These are phyloP conservation scores for Lonchura striata DNA, from an alignment of 2,113 vertebrate species.

Conservation along the genomic window DNA sequence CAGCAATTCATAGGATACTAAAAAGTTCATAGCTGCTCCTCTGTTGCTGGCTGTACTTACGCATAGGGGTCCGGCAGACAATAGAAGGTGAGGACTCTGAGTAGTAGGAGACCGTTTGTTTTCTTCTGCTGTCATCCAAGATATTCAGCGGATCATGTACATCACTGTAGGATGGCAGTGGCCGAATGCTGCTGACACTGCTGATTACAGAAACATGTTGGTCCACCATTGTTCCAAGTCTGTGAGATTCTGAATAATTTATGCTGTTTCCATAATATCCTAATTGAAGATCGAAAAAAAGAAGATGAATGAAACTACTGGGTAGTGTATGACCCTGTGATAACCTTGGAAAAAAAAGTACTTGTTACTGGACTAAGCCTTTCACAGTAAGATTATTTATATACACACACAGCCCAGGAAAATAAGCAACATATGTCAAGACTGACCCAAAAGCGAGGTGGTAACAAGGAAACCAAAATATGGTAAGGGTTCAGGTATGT, in stretches of 20 bases:
- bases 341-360: not conserved
- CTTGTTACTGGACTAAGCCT: not conserved
- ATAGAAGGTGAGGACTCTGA: constrained; percentile 73
- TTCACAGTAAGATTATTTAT: not conserved
- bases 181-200: constrained; percentile 84
- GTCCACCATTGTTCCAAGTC: constrained; percentile 88
- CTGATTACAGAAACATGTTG: constrained; percentile 98
- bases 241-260: constrained; percentile 83
- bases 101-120: constrained; percentile 78
- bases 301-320: not conserved
- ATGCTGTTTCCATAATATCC: constrained; percentile 86
- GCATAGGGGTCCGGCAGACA: constrained; percentile 71
- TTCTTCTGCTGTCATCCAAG: constrained; percentile 85
- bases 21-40: not conserved
- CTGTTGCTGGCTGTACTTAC: constrained; percentile 60
- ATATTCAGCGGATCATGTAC: constrained; percentile 94
- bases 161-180: constrained; percentile 82
- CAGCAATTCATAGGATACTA: not conserved
- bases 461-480: not conserved
- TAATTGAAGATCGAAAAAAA: constrained; percentile 49
- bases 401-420: not conserved
- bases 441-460: not conserved
- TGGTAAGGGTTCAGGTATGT: not conserved
- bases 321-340: not conserved
- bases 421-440: not conserved